A percentile compares a stretch with the other conserved stretches of the same genome.
Conservation (phyloP, 2,113 vertebrate genomes). For the Melanerpes aurifrons region DNA sequence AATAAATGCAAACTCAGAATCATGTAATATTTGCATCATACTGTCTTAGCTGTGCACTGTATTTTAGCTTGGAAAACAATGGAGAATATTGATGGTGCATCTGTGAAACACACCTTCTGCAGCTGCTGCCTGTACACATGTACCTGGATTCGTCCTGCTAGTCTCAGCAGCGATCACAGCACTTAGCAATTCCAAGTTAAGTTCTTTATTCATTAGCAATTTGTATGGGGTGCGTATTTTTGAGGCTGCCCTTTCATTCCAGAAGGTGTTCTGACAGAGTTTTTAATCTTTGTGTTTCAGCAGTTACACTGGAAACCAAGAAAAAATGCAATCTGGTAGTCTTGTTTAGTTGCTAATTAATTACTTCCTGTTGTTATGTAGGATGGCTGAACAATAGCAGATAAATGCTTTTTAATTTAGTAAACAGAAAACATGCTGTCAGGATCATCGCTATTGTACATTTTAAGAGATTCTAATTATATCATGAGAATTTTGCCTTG, state of each 20-base stretch:
- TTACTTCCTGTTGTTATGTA: not conserved
- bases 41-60: not conserved
- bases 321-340: not conserved
- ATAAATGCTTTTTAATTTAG: conserved; percentile 30
- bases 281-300: conserved; percentile 20
- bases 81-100: not conserved
- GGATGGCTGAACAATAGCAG: not conserved
- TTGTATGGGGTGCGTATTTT: not conserved
- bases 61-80: not conserved
- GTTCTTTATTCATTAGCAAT: not conserved
- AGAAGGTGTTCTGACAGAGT: not conserved
- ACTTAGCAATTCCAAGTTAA: not conserved
- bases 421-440: not conserved
- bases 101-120: not conserved
- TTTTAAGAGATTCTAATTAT: not conserved
- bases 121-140: not conserved
- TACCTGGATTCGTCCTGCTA: not conserved
- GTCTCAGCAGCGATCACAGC: not conserved
- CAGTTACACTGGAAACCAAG: conserved; percentile 15
- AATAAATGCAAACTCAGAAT: conserved; percentile 19
- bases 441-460: not conserved
- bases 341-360: not conserved
- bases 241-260: not conserved
- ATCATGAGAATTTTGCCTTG: conserved; percentile 25
- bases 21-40: conserved; percentile 6